A percentile compares a stretch with the other conserved stretches of the same genome.
phyloP scores from a whole-genome alignment of 2,797 vertebrate species.

The Anguilla marmorata region DNA sequence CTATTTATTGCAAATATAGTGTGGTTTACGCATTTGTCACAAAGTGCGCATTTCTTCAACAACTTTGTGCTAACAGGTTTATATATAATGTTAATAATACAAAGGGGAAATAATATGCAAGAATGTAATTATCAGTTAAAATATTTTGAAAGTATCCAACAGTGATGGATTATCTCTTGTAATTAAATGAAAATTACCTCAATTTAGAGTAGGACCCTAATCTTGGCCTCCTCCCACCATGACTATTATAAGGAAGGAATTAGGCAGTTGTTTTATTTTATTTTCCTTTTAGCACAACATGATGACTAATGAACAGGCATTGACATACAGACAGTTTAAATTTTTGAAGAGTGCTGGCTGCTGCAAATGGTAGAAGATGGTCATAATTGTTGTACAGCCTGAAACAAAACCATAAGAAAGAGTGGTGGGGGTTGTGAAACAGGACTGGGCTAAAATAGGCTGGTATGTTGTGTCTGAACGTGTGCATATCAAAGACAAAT shows the following conservation, averaged over 20 bases:
- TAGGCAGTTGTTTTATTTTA: background rate
- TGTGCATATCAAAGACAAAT: background rate
- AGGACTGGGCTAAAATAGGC: background rate
- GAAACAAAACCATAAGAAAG: background rate
- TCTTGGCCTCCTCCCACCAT: background rate
- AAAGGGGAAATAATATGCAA: background rate
- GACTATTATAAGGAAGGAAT: background rate
- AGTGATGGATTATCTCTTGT: background rate
- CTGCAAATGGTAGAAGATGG: background rate
- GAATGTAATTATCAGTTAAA: background rate
- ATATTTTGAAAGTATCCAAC: background rate
- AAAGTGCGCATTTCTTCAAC: background rate
- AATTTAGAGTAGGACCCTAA: background rate
- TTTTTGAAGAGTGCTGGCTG: background rate
- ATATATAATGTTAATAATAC: background rate
- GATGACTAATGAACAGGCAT: background rate
- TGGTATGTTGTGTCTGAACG: background rate
- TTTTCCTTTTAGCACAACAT: background rate
- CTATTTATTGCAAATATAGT: too few relatives aligned
- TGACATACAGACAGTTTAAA: background rate
- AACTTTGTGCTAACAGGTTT: background rate
- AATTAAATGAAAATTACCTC: background rate
- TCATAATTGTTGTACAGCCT: background rate
- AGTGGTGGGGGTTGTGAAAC: background rate
- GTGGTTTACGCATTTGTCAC: background rate